Percentiles rank a stretch among this genome's conserved stretches.
Evolutionary conservation across 2,797 vertebrate species (phyloP).

Genomic region (Arrhamphus sclerolepis): DNA sequence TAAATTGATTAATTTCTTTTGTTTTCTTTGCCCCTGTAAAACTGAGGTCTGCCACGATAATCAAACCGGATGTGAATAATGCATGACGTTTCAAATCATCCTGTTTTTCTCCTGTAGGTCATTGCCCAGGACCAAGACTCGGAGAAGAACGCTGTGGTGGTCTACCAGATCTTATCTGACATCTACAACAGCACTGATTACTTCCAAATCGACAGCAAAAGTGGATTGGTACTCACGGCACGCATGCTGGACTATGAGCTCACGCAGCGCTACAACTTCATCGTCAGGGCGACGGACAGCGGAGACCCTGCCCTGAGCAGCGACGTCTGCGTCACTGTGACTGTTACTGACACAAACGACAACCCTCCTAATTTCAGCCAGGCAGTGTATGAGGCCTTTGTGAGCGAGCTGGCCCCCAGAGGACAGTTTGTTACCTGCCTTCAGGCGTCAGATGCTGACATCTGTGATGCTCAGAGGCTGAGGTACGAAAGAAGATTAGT

Average conservation of each 20-base stretch:
- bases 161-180: slow-evolving; percentile 90
- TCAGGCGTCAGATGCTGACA: slow-evolving; percentile 91
- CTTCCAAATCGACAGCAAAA: slow-evolving; percentile 89
- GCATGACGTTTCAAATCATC: slow-evolving; percentile 29
- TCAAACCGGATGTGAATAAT: slow-evolving; percentile 53
- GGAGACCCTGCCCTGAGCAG: slow-evolving; percentile 89
- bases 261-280: slow-evolving; percentile 83
- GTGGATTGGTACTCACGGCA: slow-evolving; percentile 86
- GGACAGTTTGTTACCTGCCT: slow-evolving; percentile 95
- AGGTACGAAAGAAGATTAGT: slow-evolving; percentile 70
- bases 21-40: slow-evolving; percentile 15
- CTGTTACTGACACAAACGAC: slow-evolving; percentile 91
- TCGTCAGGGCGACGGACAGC: slow-evolving; percentile 86
- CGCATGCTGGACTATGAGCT: slow-evolving; percentile 91
- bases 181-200: slow-evolving; percentile 85
- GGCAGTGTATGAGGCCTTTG: slow-evolving; percentile 87
- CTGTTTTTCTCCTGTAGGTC: slow-evolving; percentile 69
- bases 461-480: slow-evolving; percentile 84
- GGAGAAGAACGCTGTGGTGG: slow-evolving; percentile 86
- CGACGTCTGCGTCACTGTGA: slow-evolving; percentile 84
- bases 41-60: too few species aligned
- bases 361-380: slow-evolving; percentile 92
- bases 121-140: slow-evolving; percentile 90
- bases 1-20: slow-evolving; percentile 5
- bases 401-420: slow-evolving; percentile 88